A percentile compares a stretch with the other conserved stretches of the same genome.
phyloP scores from a whole-genome alignment of 2,888 invertebrate species.

The Argyra leucocephala region DNA sequence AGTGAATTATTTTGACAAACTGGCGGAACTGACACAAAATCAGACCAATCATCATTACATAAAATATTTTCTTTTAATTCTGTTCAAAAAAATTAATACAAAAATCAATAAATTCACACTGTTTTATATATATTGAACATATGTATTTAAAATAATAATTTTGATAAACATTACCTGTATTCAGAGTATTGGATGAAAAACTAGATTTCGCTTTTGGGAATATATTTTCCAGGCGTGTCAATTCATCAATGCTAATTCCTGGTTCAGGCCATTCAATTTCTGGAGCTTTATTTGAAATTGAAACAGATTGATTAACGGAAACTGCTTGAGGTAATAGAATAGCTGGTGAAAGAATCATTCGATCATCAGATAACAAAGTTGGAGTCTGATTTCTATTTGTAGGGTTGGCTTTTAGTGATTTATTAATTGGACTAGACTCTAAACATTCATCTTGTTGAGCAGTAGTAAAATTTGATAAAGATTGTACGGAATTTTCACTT shows the following conservation, averaged over 20 bases:
- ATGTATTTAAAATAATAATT: not conserved
- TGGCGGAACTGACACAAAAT: slow-evolving; percentile 45
- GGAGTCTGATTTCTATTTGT: slow-evolving; percentile 30
- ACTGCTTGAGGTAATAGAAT: slow-evolving; percentile 37
- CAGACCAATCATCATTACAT: slow-evolving; percentile 49
- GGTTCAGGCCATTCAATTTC: slow-evolving; percentile 50
- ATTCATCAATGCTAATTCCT: slow-evolving; percentile 41
- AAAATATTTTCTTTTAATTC: slow-evolving; percentile 17
- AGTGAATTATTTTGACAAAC: slow-evolving; percentile 19
- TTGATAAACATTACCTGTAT: not conserved
- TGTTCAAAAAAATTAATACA: slow-evolving; percentile 14
- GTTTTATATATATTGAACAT: not conserved
- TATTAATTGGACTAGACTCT: slow-evolving; percentile 21
- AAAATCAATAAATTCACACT: not conserved
- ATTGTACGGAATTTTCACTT: slow-evolving; percentile 14
- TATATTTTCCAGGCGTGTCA: slow-evolving; percentile 40
- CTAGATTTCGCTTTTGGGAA: slow-evolving; percentile 31
- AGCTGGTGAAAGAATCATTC: slow-evolving; percentile 40
- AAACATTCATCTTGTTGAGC: slow-evolving; percentile 11
- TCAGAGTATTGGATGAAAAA: slow-evolving; percentile 13
- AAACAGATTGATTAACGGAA: slow-evolving; percentile 25
- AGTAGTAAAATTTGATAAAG: slow-evolving; percentile 21
- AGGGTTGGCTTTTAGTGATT: slow-evolving; percentile 21
- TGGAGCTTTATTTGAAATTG: slow-evolving; percentile 26
- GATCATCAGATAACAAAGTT: slow-evolving; percentile 22